Evolutionary conservation across 2,888 invertebrate genomes (phyloP), one percentile per base, ranked within the genome.

Genomic region (Graphium colonna): DNA sequence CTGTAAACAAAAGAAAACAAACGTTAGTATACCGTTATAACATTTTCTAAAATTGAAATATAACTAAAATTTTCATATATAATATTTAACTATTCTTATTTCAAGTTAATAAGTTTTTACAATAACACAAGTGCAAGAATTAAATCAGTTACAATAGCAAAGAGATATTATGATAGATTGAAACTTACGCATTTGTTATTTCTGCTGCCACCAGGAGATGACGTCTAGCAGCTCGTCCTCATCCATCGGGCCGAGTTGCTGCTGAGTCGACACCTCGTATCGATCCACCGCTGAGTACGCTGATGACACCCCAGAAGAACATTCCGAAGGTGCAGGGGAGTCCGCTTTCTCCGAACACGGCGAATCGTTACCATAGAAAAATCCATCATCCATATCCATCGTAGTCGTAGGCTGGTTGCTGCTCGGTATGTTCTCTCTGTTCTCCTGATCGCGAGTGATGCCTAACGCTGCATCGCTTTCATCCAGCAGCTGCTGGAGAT

Each of bases 201-300:
- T 92, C 73, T 95, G 94, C 73, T 95, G 95, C 95, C 95, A 96
- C 91, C 94, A 95, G 46, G 94, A 94, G 66, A 96, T 95, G 62
- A 94, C 95, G 69, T 97, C 97, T 31, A 97, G 90, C 5, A 97
- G 92, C 70, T 96, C 96, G 64, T 97, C 97, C 75, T 96, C 96
- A 72, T 96, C 96, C 90, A 95, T 95, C 4, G 95, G 93, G 56
- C 94, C 95, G 56, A 92, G 87, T 60, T 91, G 87, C 43, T 91
- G 91, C 57, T 91, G 89, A 46, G 82, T 71, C 3, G 82, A 73
- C 58, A 75, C 77, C 60, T 88, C 86, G 62, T 88, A 84, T 52
- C 86, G 75, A 62, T 90, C 87, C 40, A 80, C 82, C 44, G 81
- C 74, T 21, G 89, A 89, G 58, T 89, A 89, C 7, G 87, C 75